phyloP scores from a whole-genome alignment of 1,140 invertebrate genomes.

The Idris sp. region DNA sequence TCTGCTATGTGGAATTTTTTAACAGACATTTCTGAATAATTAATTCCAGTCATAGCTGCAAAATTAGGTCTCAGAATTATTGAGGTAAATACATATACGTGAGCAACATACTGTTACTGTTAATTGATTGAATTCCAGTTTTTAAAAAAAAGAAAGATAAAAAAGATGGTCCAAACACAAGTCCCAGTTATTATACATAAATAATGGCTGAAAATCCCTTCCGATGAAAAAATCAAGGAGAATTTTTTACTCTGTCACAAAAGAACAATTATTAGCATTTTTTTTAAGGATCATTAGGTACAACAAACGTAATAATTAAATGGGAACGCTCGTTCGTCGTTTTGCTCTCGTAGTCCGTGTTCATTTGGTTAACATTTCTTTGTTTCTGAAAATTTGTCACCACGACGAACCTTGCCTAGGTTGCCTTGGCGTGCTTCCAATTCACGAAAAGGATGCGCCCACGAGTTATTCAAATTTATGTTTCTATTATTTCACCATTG shows the following conservation, averaged over 20 bases:
- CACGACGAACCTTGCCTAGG: constrained; percentile 43
- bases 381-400: constrained; percentile 64
- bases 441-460: constrained; percentile 55
- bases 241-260: too few relatives aligned
- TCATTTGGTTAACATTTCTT: constrained; percentile 59
- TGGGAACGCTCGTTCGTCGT: constrained; percentile 36
- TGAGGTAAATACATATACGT: constrained; percentile 11
- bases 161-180: too few relatives aligned
- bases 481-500: constrained; percentile 66
- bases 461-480: constrained; percentile 66
- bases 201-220: too few relatives aligned
- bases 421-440: constrained; percentile 66
- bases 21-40: constrained; percentile 36
- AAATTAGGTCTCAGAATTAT: constrained; percentile 23
- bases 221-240: too few relatives aligned
- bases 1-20: too few relatives aligned
- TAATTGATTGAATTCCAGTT: constrained; percentile 27
- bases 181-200: too few relatives aligned
- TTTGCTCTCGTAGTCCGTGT: constrained; percentile 41
- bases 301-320: constrained; percentile 57
- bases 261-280: constrained; percentile 45
- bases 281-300: constrained; percentile 46
- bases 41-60: constrained; percentile 16
- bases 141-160: too few relatives aligned
- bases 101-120: constrained; percentile 13